Conservation (phyloP, 2,888 invertebrate genomes). For the Cheilosia variabilis region DNA sequence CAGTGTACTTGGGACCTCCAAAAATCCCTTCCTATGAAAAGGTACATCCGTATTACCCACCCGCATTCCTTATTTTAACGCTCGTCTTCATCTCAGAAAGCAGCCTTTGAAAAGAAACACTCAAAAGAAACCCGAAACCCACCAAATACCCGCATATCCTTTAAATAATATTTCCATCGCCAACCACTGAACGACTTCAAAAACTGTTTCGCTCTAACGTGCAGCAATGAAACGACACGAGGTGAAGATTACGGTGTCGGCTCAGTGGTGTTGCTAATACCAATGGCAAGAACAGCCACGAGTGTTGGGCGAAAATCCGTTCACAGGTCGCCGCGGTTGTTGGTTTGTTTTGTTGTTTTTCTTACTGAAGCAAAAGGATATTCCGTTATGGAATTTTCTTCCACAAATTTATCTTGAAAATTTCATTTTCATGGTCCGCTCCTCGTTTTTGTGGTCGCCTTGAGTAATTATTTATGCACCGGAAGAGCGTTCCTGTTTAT, state of each 20-base stretch:
- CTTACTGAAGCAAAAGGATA: constrained; percentile 11
- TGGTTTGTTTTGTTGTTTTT: too few species aligned
- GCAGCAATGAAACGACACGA: background rate
- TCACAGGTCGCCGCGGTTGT: background rate
- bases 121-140: too few species aligned
- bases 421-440: constrained; percentile 57
- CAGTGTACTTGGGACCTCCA: too few species aligned
- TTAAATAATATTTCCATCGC: constrained; percentile 16
- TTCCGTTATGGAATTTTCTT: constrained; percentile 56
- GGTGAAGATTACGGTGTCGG: background rate
- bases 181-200: background rate
- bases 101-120: too few species aligned
- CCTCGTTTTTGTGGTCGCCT: constrained; percentile 42
- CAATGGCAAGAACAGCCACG: background rate
- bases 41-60: too few species aligned
- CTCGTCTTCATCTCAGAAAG: too few species aligned
- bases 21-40: too few species aligned
- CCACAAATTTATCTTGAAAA: constrained; percentile 57
- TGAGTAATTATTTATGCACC: constrained; percentile 67
- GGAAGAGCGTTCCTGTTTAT: constrained; percentile 19
- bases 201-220: background rate
- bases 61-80: too few species aligned
- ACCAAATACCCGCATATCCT: background rate
- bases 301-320: background rate
- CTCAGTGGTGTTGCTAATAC: background rate